phyloP scores from a whole-genome alignment of 1,140 invertebrate species.

The Brachionus rubens region DNA sequence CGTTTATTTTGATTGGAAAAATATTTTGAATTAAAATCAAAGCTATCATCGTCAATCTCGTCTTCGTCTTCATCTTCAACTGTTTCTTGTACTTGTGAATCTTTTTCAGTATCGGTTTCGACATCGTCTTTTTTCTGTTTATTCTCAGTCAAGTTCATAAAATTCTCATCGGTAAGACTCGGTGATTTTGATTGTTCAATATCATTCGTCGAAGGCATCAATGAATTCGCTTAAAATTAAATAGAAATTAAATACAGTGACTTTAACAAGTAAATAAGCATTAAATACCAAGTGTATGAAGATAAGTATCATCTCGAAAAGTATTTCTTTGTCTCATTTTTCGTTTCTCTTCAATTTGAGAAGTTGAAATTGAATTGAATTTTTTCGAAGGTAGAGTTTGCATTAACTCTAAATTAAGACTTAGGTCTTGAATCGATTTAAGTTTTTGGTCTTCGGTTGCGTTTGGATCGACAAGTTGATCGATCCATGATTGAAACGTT shows the following conservation, averaged over 20 bases:
- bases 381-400: slow-evolving; percentile 58
- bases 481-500: slow-evolving; percentile 43
- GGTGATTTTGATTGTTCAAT: slow-evolving; percentile 30
- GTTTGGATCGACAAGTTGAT: slow-evolving; percentile 30
- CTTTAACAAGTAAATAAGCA: neutral
- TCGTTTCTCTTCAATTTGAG: neutral
- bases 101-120: neutral
- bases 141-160: slow-evolving; percentile 10
- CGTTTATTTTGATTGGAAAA: neutral
- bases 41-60: slow-evolving; percentile 20
- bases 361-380: neutral
- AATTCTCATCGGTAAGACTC: slow-evolving; percentile 30
- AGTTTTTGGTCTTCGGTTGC: slow-evolving; percentile 34
- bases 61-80: slow-evolving; percentile 1
- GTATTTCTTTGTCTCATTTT: slow-evolving; percentile 15
- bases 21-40: neutral
- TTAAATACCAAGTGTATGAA: slow-evolving; percentile 40
- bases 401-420: slow-evolving; percentile 39
- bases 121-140: too few relatives aligned
- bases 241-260: too few relatives aligned
- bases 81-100: neutral
- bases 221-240: neutral
- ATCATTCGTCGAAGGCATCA: neutral
- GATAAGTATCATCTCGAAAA: slow-evolving; percentile 43
- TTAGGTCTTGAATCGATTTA: slow-evolving; percentile 34